These are phyloP conservation scores for Melanocharis versteri DNA, from an alignment of 2,113 vertebrate genomes.

Conservation along the genomic window DNA sequence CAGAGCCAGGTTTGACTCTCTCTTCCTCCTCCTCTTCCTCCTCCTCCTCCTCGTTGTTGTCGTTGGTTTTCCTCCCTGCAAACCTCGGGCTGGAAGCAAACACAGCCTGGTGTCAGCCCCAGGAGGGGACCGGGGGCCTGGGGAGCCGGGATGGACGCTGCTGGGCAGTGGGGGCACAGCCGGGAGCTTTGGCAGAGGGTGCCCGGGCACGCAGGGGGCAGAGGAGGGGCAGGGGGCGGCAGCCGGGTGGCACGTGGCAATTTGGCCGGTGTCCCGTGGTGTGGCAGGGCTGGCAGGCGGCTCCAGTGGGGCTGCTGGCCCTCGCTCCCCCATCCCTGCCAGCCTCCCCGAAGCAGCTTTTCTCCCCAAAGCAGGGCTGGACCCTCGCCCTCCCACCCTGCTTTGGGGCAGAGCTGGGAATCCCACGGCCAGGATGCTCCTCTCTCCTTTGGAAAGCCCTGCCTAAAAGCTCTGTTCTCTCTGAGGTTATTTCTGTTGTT, in stretches of 20 bases:
- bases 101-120: neutral
- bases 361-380: rapidly evolving
- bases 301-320: neutral
- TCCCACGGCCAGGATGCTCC: rapidly evolving
- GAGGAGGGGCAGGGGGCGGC: neutral
- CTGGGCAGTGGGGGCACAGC: rapidly evolving
- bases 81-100: neutral
- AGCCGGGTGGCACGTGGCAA: rapidly evolving
- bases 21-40: neutral
- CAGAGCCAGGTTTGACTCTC: neutral
- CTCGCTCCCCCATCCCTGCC: neutral
- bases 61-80: neutral
- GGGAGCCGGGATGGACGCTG: neutral
- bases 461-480: neutral
- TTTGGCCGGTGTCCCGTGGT: rapidly evolving
- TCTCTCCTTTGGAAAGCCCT: neutral
- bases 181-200: neutral
- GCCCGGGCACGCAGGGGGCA: neutral
- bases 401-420: neutral
- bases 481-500: neutral
- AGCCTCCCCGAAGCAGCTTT: rapidly evolving
- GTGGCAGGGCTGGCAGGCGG: neutral
- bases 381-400: neutral
- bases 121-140: rapidly evolving
- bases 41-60: neutral